A percentile compares a stretch with the other conserved stretches of the same genome.
These are phyloP conservation scores for Dasypogon diadema DNA, from an alignment of 2,888 invertebrate species.

Conservation along the genomic window DNA sequence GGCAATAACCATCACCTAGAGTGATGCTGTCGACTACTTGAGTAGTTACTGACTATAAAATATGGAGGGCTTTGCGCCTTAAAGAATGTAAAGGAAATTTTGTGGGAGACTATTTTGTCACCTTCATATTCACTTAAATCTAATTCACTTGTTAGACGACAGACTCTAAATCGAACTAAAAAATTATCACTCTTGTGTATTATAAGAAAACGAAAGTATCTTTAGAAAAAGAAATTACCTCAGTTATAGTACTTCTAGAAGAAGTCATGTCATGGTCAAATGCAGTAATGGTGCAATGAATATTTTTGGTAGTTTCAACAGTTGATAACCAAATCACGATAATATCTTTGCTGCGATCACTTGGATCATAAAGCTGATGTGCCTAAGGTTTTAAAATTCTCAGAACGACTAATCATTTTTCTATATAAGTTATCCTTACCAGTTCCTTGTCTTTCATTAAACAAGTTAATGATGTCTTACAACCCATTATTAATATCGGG, in stretches of 20 bases:
- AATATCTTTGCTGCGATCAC: conserved; percentile 57
- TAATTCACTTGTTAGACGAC: too few relatives aligned
- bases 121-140: too few relatives aligned
- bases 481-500: conserved; percentile 62
- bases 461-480: conserved; percentile 59
- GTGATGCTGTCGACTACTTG: too few relatives aligned
- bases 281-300: conserved; percentile 60
- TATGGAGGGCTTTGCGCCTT: too few relatives aligned
- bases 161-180: too few relatives aligned
- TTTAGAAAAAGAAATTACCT: too few relatives aligned
- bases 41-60: too few relatives aligned
- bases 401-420: background rate
- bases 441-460: conserved; percentile 57
- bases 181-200: too few relatives aligned
- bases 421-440: conserved; percentile 38
- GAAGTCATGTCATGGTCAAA: conserved; percentile 60
- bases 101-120: too few relatives aligned
- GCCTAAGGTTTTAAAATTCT: conserved; percentile 45
- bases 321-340: conserved; percentile 61
- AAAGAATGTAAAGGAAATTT: too few relatives aligned
- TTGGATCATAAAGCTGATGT: conserved; percentile 53
- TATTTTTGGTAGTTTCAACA: conserved; percentile 61
- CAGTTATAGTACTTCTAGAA: conserved; percentile 60
- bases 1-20: too few relatives aligned
- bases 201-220: too few relatives aligned